phyloP scores from a whole-genome alignment of 2,113 vertebrate genomes.

The Todiramphus saurophagus region DNA sequence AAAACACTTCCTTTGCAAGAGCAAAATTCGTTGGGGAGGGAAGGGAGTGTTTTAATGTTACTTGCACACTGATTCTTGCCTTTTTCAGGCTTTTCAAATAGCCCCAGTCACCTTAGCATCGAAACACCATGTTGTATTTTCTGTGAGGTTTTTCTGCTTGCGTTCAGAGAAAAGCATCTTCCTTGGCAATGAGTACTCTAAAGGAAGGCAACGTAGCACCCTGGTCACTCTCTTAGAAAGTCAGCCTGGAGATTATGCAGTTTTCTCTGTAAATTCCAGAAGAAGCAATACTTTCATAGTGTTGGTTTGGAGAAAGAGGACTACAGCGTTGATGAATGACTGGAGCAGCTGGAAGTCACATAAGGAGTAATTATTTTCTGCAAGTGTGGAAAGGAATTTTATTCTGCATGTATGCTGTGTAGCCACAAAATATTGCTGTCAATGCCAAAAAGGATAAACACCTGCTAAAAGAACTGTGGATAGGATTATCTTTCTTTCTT shows the following conservation, averaged over 20 bases:
- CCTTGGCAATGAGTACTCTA: neutral
- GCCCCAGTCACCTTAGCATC: neutral
- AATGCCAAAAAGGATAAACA: slow-evolving; percentile 55
- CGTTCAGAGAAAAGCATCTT: neutral
- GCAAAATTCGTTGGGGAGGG: neutral
- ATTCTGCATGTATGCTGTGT: slow-evolving; percentile 46
- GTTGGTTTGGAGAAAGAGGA: slow-evolving; percentile 32
- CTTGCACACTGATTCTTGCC: neutral
- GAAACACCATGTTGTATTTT: neutral
- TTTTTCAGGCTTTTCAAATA: neutral
- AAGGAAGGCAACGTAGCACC: slow-evolving; percentile 4
- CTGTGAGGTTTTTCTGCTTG: neutral
- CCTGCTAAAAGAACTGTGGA: slow-evolving; percentile 50
- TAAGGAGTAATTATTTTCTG: slow-evolving; percentile 68
- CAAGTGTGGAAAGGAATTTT: slow-evolving; percentile 37
- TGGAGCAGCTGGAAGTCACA: slow-evolving; percentile 59
- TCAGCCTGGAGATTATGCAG: slow-evolving; percentile 23
- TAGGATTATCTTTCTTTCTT: slow-evolving; percentile 46
- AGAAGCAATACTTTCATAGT: slow-evolving; percentile 35
- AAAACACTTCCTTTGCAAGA: neutral
- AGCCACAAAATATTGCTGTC: slow-evolving; percentile 64
- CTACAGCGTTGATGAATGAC: slow-evolving; percentile 64
- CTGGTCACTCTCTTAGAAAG: slow-evolving; percentile 14
- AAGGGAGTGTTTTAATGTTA: neutral
- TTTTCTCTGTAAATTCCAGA: slow-evolving; percentile 36